Percentiles rank a stretch among this genome's conserved stretches.
These are phyloP conservation scores for Oryzias javanicus DNA, from an alignment of 2,113 vertebrate genomes.

Conservation along the genomic window DNA sequence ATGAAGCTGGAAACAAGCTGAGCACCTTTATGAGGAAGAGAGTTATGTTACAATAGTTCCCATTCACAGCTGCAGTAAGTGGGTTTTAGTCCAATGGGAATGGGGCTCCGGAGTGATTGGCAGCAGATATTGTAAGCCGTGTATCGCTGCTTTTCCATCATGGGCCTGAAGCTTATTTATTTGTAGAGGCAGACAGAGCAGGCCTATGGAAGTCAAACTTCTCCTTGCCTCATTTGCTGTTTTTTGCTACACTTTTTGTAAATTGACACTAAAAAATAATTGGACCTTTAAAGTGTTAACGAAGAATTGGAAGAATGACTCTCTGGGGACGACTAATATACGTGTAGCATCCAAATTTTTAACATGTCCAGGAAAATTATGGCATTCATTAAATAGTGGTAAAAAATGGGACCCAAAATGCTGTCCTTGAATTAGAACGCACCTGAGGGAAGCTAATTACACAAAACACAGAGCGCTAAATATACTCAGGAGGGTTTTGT, in stretches of 20 bases:
- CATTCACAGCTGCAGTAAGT: too few species aligned
- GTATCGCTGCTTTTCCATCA: too few species aligned
- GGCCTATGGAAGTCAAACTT: not conserved
- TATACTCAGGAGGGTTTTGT: conserved; percentile 24
- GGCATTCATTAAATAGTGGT: conserved; percentile 44
- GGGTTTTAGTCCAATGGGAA: too few species aligned
- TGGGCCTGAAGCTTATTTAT: too few species aligned
- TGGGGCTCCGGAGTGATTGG: too few species aligned
- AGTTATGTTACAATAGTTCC: too few species aligned
- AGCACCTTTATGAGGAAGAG: too few species aligned
- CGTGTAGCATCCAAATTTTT: conserved; percentile 26
- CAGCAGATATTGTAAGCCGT: too few species aligned
- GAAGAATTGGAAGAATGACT: conserved; percentile 54
- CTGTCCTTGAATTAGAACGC: conserved; percentile 24
- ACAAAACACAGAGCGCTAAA: conserved; percentile 25
- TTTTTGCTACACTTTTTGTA: conserved; percentile 15
- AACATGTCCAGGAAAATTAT: conserved; percentile 37
- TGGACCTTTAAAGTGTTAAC: conserved; percentile 52
- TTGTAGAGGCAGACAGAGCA: too few species aligned
- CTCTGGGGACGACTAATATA: conserved; percentile 42
- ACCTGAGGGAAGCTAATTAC: conserved; percentile 29
- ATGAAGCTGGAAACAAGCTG: too few species aligned
- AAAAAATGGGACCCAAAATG: conserved; percentile 42
- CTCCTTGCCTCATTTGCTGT: conserved; percentile 12
- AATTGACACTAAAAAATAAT: conserved; percentile 24